phyloP scores from a whole-genome alignment of 2,797 vertebrate species.

The Pitangus sulphuratus region DNA sequence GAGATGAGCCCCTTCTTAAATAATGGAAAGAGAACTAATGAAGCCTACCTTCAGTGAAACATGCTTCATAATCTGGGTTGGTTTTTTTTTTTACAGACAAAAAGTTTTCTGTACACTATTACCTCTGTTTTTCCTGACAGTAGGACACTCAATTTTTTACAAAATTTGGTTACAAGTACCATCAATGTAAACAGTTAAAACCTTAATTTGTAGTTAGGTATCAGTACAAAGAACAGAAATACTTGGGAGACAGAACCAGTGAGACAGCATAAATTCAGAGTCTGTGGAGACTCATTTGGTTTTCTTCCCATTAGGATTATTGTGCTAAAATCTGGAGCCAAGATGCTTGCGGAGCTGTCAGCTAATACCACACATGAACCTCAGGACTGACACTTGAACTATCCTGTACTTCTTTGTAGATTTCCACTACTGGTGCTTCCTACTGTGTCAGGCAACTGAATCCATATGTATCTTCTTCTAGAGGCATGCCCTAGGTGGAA shows the following conservation, averaged over 20 bases:
- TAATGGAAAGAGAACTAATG: background rate
- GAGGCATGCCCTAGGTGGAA: background rate
- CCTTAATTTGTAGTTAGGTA: background rate
- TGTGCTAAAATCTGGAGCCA: background rate
- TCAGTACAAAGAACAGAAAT: background rate
- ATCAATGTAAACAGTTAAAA: slow-evolving; percentile 26
- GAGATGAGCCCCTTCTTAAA: background rate
- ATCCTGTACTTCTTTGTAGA: background rate
- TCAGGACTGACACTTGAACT: background rate
- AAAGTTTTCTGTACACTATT: background rate
- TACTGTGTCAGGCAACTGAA: fast-evolving
- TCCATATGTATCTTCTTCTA: background rate
- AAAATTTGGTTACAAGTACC: slow-evolving; percentile 28
- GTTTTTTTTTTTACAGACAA: background rate
- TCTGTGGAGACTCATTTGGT: background rate
- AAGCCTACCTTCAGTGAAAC: background rate
- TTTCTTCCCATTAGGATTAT: background rate
- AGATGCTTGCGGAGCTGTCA: background rate
- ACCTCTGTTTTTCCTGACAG: background rate
- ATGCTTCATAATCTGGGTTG: background rate
- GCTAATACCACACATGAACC: background rate
- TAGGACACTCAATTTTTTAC: background rate
- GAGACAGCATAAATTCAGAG: background rate
- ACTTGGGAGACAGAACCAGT: background rate
- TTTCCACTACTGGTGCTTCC: background rate